phyloP scores from a whole-genome alignment of 2,113 vertebrate genomes.

The Nothoprocta perdicaria region DNA sequence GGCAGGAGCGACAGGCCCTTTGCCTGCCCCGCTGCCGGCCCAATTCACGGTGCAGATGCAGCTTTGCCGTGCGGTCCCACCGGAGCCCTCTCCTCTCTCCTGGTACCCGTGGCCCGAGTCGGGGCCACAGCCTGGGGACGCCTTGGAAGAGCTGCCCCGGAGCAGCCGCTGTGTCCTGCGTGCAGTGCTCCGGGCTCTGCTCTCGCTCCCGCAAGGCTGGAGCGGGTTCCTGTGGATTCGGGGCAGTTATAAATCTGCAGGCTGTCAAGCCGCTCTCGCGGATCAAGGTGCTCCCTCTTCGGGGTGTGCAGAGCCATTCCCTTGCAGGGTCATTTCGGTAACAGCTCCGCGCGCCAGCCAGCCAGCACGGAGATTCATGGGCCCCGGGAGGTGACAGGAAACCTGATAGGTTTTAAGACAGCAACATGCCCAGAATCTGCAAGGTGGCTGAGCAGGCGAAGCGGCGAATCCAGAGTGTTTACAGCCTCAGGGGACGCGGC shows the following conservation, averaged over 20 bases:
- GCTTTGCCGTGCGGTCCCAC: too few relatives aligned
- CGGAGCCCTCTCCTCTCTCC: too few relatives aligned
- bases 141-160: neutral
- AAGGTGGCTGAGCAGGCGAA: conserved; percentile 29
- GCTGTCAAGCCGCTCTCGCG: neutral
- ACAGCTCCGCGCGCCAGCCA: conserved; percentile 9
- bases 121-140: neutral
- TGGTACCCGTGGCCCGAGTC: too few relatives aligned
- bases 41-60: too few relatives aligned
- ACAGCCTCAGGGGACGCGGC: neutral
- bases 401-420: conserved; percentile 70
- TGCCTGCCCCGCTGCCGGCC: neutral
- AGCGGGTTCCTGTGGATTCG: neutral
- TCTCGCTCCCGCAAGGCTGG: neutral
- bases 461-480: conserved; percentile 54
- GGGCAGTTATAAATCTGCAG: neutral
- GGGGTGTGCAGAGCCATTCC: neutral
- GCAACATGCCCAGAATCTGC: conserved; percentile 70
- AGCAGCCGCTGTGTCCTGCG: neutral
- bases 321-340: conserved; percentile 31
- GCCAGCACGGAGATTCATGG: conserved; percentile 43
- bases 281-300: neutral
- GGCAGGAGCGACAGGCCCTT: neutral
- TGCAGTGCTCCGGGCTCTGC: neutral
- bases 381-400: conserved; percentile 50